Percentiles rank a stretch among this genome's conserved stretches.
phyloP scores from a whole-genome alignment of 2,797 vertebrate genomes.

The Ammospiza maritima region DNA sequence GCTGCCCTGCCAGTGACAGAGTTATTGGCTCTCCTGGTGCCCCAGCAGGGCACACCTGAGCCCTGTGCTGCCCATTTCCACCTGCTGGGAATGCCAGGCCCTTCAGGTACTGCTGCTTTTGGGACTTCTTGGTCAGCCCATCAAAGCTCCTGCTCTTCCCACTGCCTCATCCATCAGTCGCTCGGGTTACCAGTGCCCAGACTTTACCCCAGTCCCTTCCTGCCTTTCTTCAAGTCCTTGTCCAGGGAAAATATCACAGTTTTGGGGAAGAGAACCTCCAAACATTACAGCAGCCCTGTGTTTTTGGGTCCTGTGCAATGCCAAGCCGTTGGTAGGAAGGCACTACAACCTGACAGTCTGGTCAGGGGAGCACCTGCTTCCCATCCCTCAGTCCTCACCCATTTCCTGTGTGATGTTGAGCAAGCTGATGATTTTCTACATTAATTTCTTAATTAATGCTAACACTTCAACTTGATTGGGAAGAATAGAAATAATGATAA shows the following conservation, averaged over 20 bases:
- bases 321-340: neutral
- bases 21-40: accelerated
- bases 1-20: neutral
- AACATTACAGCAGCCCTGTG: neutral
- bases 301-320: neutral
- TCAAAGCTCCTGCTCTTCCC: neutral
- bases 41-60: neutral
- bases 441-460: neutral
- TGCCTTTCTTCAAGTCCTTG: neutral
- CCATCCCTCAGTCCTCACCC: neutral
- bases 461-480: neutral
- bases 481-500: neutral
- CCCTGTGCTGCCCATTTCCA: neutral
- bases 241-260: neutral
- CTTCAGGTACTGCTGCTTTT: accelerated
- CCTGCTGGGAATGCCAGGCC: neutral
- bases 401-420: neutral
- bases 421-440: neutral
- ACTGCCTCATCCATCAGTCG: accelerated
- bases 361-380: neutral
- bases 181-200: neutral
- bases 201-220: neutral
- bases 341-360: accelerated
- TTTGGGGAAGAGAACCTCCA: neutral
- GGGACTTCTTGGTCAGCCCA: neutral